Evolutionary conservation across 2,797 vertebrate species (phyloP).

Genomic region (Tapera naevia): DNA sequence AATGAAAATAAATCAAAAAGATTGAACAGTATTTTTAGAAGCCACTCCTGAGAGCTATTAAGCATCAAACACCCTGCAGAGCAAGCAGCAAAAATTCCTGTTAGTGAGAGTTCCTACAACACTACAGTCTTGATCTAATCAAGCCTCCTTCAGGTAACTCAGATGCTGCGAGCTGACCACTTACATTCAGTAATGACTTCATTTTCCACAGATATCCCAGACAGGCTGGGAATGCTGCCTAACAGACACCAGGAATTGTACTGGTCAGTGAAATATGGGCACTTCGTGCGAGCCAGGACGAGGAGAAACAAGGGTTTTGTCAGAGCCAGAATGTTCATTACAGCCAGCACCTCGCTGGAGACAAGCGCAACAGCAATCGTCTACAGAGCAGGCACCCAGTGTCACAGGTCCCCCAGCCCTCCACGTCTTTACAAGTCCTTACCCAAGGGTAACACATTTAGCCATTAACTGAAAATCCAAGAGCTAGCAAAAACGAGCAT

Average conservation of each 20-base stretch:
- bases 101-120: not conserved
- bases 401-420: not conserved
- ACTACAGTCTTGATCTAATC: not conserved
- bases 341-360: not conserved
- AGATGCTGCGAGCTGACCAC: not conserved
- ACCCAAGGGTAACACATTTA: not conserved
- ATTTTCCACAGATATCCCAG: not conserved
- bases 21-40: not conserved
- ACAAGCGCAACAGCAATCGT: fast-evolving
- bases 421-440: not conserved
- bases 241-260: not conserved
- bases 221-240: not conserved
- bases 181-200: not conserved
- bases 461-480: conserved; percentile 1
- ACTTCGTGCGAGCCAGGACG: not conserved
- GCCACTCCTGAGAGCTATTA: not conserved
- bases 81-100: not conserved
- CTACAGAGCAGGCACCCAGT: not conserved
- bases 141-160: not conserved
- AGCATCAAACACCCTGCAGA: not conserved
- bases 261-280: not conserved
- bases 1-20: not conserved
- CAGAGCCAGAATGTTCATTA: fast-evolving
- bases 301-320: not conserved
- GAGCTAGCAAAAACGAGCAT: not conserved